phyloP scores from a whole-genome alignment of 2,888 invertebrate species.

The Drosophila antonietae region DNA sequence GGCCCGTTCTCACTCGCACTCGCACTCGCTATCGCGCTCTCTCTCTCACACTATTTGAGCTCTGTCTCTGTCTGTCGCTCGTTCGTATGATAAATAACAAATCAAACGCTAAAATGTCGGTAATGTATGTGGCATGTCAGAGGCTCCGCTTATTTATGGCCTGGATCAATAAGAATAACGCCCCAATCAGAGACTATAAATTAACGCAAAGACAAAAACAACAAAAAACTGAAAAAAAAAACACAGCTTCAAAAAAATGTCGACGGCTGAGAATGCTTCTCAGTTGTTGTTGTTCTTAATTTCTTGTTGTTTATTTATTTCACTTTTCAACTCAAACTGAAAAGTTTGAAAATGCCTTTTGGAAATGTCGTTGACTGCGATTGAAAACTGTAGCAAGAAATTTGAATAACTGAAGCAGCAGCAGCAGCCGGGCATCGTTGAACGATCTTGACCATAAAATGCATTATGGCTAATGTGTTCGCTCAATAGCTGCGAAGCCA shows the following conservation, averaged over 20 bases:
- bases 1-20: slow-evolving; percentile 37
- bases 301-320: slow-evolving; percentile 32
- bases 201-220: slow-evolving; percentile 79
- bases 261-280: slow-evolving; percentile 70
- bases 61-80: slow-evolving; percentile 29
- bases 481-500: slow-evolving; percentile 6
- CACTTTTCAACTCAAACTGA: slow-evolving; percentile 28
- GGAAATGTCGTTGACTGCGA: slow-evolving; percentile 49
- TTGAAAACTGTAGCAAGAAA: slow-evolving; percentile 34
- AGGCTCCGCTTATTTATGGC: slow-evolving; percentile 78
- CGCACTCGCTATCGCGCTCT: slow-evolving; percentile 13
- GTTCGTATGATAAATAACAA: slow-evolving; percentile 78
- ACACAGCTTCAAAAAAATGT: slow-evolving; percentile 48
- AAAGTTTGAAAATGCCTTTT: slow-evolving; percentile 48
- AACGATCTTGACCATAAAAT: slow-evolving; percentile 16
- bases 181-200: slow-evolving; percentile 82
- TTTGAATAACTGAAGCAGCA: slow-evolving; percentile 14
- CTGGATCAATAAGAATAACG: slow-evolving; percentile 82
- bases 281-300: slow-evolving; percentile 17
- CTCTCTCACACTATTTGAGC: slow-evolving; percentile 16
- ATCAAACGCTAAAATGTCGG: slow-evolving; percentile 82
- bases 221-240: slow-evolving; percentile 45
- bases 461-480: slow-evolving; percentile 7
- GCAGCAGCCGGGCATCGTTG: not conserved
- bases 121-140: slow-evolving; percentile 81